Percentiles rank a stretch among this genome's conserved stretches.
phyloP scores from a whole-genome alignment of 2,888 invertebrate species.

The Kryphioiulus occultus region DNA sequence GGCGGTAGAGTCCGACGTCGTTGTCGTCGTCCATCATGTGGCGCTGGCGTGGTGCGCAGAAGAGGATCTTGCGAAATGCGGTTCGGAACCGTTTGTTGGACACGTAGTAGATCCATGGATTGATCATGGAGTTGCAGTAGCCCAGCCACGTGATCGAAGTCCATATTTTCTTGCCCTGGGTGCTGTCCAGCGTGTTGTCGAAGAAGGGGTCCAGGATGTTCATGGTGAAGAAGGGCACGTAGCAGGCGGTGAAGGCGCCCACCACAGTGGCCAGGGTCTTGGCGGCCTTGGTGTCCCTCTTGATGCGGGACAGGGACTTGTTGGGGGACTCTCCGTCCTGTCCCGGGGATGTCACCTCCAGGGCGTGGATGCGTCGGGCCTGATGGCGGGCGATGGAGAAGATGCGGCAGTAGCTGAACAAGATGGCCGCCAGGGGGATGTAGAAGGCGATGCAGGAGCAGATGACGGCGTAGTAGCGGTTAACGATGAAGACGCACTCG shows the following conservation, averaged over 20 bases:
- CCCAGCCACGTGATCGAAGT: slow-evolving; percentile 96
- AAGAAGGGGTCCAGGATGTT: slow-evolving; percentile 92
- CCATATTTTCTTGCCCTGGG: slow-evolving; percentile 71
- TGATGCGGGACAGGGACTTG: slow-evolving; percentile 69
- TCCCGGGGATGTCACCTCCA: slow-evolving; percentile 48
- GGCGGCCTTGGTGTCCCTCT: slow-evolving; percentile 91
- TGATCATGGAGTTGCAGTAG: slow-evolving; percentile 95
- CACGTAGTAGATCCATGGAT: slow-evolving; percentile 92
- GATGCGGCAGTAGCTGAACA: slow-evolving; percentile 97
- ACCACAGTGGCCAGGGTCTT: slow-evolving; percentile 97
- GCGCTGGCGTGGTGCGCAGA: slow-evolving; percentile 65
- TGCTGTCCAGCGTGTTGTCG: slow-evolving; percentile 80
- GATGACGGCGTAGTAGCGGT: slow-evolving; percentile 86
- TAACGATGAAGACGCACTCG: slow-evolving; percentile 85
- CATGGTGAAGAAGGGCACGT: slow-evolving; percentile 96
- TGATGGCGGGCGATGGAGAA: slow-evolving; percentile 66
- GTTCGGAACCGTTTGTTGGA: slow-evolving; percentile 95
- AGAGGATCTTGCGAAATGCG: slow-evolving; percentile 91
- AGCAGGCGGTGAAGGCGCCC: slow-evolving; percentile 95
- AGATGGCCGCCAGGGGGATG: slow-evolving; percentile 96
- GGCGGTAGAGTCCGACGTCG: slow-evolving; percentile 48
- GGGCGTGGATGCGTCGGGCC: slow-evolving; percentile 50
- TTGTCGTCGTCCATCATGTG: slow-evolving; percentile 47
- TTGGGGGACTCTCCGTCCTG: slow-evolving; percentile 47
- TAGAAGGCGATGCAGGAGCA: slow-evolving; percentile 77